Evolutionary conservation across 2,888 invertebrate species (phyloP), one percentile per base, ranked within the genome.

Genomic region (Busseola fusca): DNA sequence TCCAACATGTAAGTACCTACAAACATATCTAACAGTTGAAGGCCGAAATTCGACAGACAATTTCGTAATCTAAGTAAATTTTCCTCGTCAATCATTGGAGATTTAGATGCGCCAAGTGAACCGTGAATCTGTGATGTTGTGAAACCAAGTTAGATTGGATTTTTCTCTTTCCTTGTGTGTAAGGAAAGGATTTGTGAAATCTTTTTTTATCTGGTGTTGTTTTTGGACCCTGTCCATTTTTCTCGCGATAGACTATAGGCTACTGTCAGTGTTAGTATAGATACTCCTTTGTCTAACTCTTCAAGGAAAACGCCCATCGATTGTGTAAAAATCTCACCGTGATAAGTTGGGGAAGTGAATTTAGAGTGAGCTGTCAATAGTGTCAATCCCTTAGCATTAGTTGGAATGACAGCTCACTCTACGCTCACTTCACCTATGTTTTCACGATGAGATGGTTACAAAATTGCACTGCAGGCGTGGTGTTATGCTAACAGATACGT

Each of bases 1-100:
- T 42, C 7, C 40, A 30, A 5, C 81, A 81, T 76, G 77, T 77
- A 56, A 77, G 76, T 76, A 42, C 40, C 5, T 34, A n/a, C n/a
- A n/a, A 34, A 34, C 34, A 34, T 14, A 27, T 14, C 10, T n/a
- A 30, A 50, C 3, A 50, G 9, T 4, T 14, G 27, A 30, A 57
- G 5, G 12, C 6, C 5, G 12, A 57, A 56, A 57, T 12, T 40
- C 10, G 40, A 40, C 40, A 12, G 12, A 40, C 34, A 34, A 34
- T 34, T 34, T 34, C 5, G 7, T 34, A 6, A 34, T 7, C 16
- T 25, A 25, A 25, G 3, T 5, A 37, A 12, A 27, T 27, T 37
- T 21, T 25, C 18, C 14, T 63, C n/a, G 5, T 54, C 9, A 25
- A n/a, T 37, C 1, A 12, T 48, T 10, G 40, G 6, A 10, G 10